phyloP scores from a whole-genome alignment of 2,888 invertebrate species.

The Xestia sexstrigata region DNA sequence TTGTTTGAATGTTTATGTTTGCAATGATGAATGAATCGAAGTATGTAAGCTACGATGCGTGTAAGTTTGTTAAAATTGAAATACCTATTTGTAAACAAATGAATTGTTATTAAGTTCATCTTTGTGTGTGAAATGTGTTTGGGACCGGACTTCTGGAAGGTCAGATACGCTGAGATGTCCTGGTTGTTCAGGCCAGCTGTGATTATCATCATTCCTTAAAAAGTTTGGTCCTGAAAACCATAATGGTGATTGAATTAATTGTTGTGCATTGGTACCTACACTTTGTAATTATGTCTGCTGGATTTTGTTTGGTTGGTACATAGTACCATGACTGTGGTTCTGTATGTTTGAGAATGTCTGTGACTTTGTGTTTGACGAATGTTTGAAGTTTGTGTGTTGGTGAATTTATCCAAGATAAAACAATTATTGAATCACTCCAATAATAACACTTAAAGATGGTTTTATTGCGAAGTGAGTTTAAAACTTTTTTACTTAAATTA shows the following conservation, averaged over 20 bases:
- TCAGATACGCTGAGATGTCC: constrained; percentile 30
- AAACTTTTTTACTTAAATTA: too few species aligned
- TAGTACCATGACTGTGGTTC: too few species aligned
- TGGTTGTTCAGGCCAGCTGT: constrained; percentile 17
- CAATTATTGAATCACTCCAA: too few species aligned
- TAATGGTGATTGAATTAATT: constrained; percentile 1
- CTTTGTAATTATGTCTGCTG: not conserved
- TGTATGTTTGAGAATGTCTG: too few species aligned
- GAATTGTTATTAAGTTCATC: not conserved
- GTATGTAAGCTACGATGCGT: constrained; percentile 23
- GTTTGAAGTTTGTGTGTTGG: too few species aligned
- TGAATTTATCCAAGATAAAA: too few species aligned
- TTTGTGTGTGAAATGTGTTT: not conserved
- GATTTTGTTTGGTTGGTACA: too few species aligned
- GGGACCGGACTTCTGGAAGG: constrained; percentile 7
- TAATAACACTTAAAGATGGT: too few species aligned
- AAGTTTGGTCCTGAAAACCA: not conserved
- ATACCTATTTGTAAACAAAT: too few species aligned
- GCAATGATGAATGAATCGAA: constrained; percentile 16
- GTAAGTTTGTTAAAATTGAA: constrained; percentile 22
- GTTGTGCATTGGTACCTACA: constrained; percentile 8
- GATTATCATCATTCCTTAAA: constrained; percentile 1
- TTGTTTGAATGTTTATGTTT: not conserved
- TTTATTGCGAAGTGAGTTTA: too few species aligned
- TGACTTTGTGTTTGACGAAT: too few species aligned